Conservation (phyloP, 35 echinoderm and acorn worm species). For the Ophiothrix spiculata region DNA sequence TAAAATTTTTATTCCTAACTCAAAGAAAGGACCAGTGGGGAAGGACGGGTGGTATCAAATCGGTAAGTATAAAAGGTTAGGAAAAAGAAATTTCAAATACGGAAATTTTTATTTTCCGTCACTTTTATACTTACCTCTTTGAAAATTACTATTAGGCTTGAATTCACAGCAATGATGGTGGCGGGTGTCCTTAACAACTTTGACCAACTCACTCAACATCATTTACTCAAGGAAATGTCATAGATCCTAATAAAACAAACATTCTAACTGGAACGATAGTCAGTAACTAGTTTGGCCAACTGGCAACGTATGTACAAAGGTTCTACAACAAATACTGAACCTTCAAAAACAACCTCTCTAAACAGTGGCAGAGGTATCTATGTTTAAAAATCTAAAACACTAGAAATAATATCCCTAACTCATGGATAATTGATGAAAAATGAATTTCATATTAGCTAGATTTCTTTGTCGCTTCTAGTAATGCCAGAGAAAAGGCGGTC, state of each 20-base stretch:
- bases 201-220: not conserved
- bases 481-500: not conserved
- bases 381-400: not conserved
- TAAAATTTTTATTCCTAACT: not conserved
- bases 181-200: not conserved
- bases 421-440: not conserved
- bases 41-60: not conserved
- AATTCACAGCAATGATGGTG: not conserved
- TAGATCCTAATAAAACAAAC: not conserved
- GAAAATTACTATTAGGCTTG: not conserved
- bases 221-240: not conserved
- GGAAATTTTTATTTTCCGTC: not conserved
- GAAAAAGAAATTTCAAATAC: not conserved
- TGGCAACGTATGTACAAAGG: not conserved
- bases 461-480: not conserved
- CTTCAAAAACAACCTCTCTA: not conserved
- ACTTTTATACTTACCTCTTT: not conserved
- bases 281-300: not conserved
- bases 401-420: not conserved
- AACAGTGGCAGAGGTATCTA: not conserved
- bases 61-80: not conserved
- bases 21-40: not conserved
- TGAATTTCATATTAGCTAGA: not conserved
- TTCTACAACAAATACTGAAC: not conserved
- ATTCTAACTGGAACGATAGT: not conserved